Evolutionary conservation across 1,140 invertebrate species (phyloP).

Genomic region (Hesperophylax magnus): DNA sequence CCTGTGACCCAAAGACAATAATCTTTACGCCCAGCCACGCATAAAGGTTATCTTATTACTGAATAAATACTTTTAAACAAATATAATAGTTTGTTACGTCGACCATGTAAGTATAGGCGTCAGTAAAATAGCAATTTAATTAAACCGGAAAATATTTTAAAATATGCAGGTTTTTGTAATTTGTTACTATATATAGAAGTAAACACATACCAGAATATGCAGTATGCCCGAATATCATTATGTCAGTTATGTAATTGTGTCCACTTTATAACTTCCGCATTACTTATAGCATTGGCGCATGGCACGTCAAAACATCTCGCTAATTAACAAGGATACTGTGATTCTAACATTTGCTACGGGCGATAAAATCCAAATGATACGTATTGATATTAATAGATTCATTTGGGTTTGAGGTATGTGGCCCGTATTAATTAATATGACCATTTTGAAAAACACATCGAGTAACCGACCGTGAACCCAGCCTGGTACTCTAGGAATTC

Average conservation of each 20-base stretch:
- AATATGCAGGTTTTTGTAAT: no score
- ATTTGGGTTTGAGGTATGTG: not conserved
- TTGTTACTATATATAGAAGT: no score
- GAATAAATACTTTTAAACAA: no score
- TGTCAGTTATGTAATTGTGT: not conserved
- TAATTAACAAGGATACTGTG: not conserved
- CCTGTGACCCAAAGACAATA: no score
- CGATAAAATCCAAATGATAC: not conserved
- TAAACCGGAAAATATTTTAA: no score
- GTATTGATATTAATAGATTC: slow-evolving; percentile 5
- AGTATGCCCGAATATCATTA: no score
- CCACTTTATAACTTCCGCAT: slow-evolving; percentile 1
- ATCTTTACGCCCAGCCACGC: no score
- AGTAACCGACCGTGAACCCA: slow-evolving; percentile 21
- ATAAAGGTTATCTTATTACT: no score
- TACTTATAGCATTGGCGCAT: not conserved
- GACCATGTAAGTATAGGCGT: no score
- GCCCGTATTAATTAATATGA: slow-evolving; percentile 1
- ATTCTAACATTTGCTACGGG: not conserved
- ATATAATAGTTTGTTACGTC: no score
- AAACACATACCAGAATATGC: no score
- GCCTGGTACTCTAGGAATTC: not conserved
- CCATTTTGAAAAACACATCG: not conserved
- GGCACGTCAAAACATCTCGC: not conserved
- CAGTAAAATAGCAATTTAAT: no score